Evolutionary conservation across 37 sponge, comb jelly and placozoan species (phyloP), one percentile per base, ranked within the genome.

Genomic region (Spongia lamella): DNA sequence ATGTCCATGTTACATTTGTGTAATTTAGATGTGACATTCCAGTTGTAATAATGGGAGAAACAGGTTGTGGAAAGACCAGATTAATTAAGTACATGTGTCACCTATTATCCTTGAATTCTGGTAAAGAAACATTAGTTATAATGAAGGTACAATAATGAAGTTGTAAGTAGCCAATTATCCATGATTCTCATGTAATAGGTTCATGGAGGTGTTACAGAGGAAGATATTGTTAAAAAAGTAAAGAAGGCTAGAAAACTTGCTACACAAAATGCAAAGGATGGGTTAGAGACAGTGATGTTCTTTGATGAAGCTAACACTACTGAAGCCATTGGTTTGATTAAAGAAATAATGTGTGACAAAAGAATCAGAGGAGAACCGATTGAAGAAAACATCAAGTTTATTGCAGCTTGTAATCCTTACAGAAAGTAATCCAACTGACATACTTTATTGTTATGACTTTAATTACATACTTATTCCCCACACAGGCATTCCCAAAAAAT

Each of bases 41-140:
- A 24, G 97, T 97, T 6, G 89, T 97, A 14, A 86, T 97, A 20
- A 97, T 97, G 97, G 97, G 97, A 30, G 97, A 97, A 59, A 97
- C 97, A 25, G 97, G 97, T 26, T 97, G 97, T 86, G 97, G 97
- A 2, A 97, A 97, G 72, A 97, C 97, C 0, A 66, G 94, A 34
- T 82, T 94, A n/a, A 87, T 94, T 33, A 71, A 88, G 7, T 94
- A 83, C 88, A 94, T 94, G 95, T 94, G 95, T 81, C 62, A 82
- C 49, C 85, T 94, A 24, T 77, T 78, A 39, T 53, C 85, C 6
- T 33, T 70, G 31, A 43, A 38, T 40, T 63, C 76, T 0, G 64
- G 68, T 24, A 59, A 76, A 9, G 77, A 70, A 17, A 56, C 22
- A n/a, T 29, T 87, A 88, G 56, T 92, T 38, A 83, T 79, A 11